Base-by-base conservation (phyloP, 2,797 vertebrate species). In the Falco naumanni region DNA sequence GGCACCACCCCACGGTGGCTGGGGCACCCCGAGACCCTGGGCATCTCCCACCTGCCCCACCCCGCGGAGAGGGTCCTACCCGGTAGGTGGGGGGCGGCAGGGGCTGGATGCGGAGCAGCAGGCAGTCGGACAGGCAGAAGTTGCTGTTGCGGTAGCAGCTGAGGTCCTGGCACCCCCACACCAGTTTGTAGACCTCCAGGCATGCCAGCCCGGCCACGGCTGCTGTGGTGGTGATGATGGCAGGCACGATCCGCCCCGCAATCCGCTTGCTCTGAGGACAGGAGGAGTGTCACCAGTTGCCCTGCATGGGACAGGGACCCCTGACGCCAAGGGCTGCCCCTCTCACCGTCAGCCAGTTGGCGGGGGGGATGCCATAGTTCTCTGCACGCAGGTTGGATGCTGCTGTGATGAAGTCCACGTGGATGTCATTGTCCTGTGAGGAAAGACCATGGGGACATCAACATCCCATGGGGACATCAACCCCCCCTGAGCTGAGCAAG, bases 101-200 rank as follows among this genome's bases (percentile, higher is more conserved):
- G 6, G 99, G 98, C 43, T 87, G 93, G n/a, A 68, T 37, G 31
- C 98, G 69, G 31, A 96, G 54, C 70, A 98, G 95, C 83, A 74
- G n/a, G 85, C 98, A 96, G 59, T 93, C 48, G 2, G 98, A 98
- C 95, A 99, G 96, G 64, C 76, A 90, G 82, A 99, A 69, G 82
- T 95, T 98, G 87, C 97, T 97, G 7, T 97, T 97, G 60, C 98
- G 98, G 98, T 98, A 99, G 63, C 97, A 98, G 45, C 66, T 28
- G 85, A 96, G 97, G 45, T 96, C 71, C 93, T 20, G 66, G 74
- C 98, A 97, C 26, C 97, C 97, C 76, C 98, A 98, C 37, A 98
- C 98, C 89, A 99, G 85, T 95, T 99, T 99, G 90, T 98, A 99
- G 66, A 99, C 95, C 97, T 99, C 99, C 97, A 99, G 96, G 96